Evolutionary conservation across 2,888 invertebrate genomes (phyloP).

Genomic region (Cryptophagus acutangulus): DNA sequence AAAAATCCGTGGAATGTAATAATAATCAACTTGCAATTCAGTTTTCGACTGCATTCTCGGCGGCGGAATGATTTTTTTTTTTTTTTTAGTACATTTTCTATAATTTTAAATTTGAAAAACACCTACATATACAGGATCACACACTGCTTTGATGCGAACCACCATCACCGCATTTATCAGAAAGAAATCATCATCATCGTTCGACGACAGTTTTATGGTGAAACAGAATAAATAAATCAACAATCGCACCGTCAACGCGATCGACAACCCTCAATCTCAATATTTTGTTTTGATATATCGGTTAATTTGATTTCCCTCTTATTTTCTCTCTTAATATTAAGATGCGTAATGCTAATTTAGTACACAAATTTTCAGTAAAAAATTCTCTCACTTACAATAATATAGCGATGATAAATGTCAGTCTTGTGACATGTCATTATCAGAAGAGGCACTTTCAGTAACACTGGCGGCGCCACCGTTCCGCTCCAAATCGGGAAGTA

Average conservation of each 20-base stretch:
- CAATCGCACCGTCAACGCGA: conserved; percentile 47
- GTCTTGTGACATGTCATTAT: conserved; percentile 47
- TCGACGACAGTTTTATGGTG: conserved; percentile 30
- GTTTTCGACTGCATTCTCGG: conserved; percentile 9
- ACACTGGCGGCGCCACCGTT: conserved; percentile 38
- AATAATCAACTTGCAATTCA: conserved; percentile 2
- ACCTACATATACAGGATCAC: conserved; percentile 38
- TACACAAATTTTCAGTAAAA: conserved; percentile 38
- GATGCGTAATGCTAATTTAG: conserved; percentile 12
- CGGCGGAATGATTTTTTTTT: conserved; percentile 14
- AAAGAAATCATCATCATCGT: too few relatives aligned
- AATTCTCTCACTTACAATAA: conserved; percentile 44
- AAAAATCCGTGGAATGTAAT: not conserved
- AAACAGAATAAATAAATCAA: conserved; percentile 42
- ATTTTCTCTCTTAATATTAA: conserved; percentile 11
- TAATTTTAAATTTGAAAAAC: conserved; percentile 37
- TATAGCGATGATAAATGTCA: conserved; percentile 47
- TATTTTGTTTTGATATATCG: conserved; percentile 7
- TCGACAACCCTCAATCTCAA: conserved; percentile 32
- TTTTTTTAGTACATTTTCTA: conserved; percentile 22
- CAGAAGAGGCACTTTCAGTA: conserved; percentile 47
- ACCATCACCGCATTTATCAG: too few relatives aligned
- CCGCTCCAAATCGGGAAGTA: conserved; percentile 36
- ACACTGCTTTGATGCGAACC: conserved; percentile 47
- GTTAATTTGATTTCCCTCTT: conserved; percentile 9